phyloP scores from a whole-genome alignment of 2,113 vertebrate species.

The Parotia lawesii region DNA sequence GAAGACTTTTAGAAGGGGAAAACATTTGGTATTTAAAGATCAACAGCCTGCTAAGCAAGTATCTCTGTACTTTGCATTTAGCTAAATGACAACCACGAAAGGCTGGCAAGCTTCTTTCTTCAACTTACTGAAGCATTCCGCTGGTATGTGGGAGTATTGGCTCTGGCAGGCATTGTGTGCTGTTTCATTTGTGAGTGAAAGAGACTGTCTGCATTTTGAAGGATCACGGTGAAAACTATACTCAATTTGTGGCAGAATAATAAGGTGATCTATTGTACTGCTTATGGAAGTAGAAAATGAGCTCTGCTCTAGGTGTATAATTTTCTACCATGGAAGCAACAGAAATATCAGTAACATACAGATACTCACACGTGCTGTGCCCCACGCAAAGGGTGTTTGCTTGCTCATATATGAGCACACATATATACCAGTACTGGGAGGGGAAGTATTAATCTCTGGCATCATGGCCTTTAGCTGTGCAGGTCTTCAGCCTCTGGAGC shows the following conservation, averaged over 20 bases:
- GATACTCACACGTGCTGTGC: background rate
- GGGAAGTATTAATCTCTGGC: background rate
- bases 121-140: background rate
- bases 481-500: background rate
- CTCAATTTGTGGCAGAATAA: constrained; percentile 41
- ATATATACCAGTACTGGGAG: background rate
- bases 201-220: constrained; percentile 14
- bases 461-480: background rate
- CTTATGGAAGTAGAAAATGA: constrained; percentile 46
- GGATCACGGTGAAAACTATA: constrained; percentile 9
- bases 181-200: constrained; percentile 44
- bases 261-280: constrained; percentile 35
- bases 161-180: constrained; percentile 12
- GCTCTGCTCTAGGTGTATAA: background rate
- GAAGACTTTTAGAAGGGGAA: background rate
- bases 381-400: accelerated
- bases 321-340: background rate
- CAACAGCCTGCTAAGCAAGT: background rate
- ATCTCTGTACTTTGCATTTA: constrained; percentile 11
- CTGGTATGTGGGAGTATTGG: background rate
- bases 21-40: background rate
- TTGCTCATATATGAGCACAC: background rate
- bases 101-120: constrained; percentile 13
- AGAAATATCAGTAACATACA: background rate
- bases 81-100: background rate